Base-by-base conservation (phyloP, 2,797 vertebrate species). In the Brachymystax lenok region DNA sequence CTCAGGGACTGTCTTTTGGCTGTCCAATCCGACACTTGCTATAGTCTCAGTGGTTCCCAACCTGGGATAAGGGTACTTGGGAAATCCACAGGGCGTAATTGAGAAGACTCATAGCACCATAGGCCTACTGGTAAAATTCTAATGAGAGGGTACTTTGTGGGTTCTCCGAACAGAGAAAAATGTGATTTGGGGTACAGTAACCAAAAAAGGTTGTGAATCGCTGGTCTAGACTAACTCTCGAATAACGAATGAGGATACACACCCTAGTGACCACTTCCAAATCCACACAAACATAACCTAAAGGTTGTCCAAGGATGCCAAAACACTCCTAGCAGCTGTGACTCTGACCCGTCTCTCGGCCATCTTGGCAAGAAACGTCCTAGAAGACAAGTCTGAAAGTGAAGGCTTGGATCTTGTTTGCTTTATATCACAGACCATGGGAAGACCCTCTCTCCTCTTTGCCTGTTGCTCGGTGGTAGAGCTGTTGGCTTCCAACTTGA, bases 1-100 rank as follows among this genome's bases (percentile, higher is more conserved):
- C 64, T 80, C 69, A 70, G 69, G 82, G 75, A 83, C 83, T 86
- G 83, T 77, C 84, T 81, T 79, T 82, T n/a, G 28, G 83, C 13
- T 5, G 84, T 88, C 84, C 74, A 82, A 83, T 61, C 14, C 77
- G 84, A 86, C 89, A 91, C 78, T 85, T 80, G 88, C 88, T 81
- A 80, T 46, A 12, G 10, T 46, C 40, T 46, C 40, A 46, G 40
- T 46, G 40, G 40, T 46, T 46, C 40, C 40, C 10, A 12, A 46
- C 40, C 10, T 46, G 40, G 40, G 40, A 10, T 46, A 46, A 46
- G 40, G 2, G 2, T 46, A 46, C 40, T 46, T 46, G 10, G 2
- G 40, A 46, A 8, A 40, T 40, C 7, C 40, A 40, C 40, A 40
- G 40, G 40, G 35, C 1, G 80, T 88, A 83, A 1, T 71, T 82